phyloP scores from a whole-genome alignment of 2,888 invertebrate genomes.

The Lasioglossum morio region DNA sequence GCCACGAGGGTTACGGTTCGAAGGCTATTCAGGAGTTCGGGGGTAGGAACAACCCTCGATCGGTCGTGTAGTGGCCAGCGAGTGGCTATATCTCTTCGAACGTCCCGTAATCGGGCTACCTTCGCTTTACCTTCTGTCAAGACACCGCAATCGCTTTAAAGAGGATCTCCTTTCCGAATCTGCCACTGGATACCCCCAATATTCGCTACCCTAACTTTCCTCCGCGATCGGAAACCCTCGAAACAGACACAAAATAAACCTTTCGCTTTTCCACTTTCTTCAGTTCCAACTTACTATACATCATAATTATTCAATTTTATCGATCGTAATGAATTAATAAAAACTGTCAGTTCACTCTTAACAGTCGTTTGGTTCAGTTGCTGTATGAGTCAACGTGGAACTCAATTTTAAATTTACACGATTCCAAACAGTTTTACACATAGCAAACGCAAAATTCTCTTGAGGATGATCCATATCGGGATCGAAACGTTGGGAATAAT shows the following conservation, averaged over 20 bases:
- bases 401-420: too few species aligned
- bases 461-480: too few species aligned
- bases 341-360: too few species aligned
- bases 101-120: slow-evolving; percentile 65
- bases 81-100: slow-evolving; percentile 75
- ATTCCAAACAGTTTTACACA: too few species aligned
- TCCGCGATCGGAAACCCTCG: background rate
- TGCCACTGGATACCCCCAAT: background rate
- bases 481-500: too few species aligned
- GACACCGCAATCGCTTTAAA: slow-evolving; percentile 64
- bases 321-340: too few species aligned
- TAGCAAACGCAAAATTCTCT: too few species aligned
- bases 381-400: too few species aligned
- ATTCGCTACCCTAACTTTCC: background rate
- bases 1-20: slow-evolving; percentile 80
- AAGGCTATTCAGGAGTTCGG: slow-evolving; percentile 83
- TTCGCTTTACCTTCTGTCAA: slow-evolving; percentile 56
- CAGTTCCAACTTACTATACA: too few species aligned
- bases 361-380: too few species aligned
- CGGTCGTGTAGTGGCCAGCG: slow-evolving; percentile 76
- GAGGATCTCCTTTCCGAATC: slow-evolving; percentile 30
- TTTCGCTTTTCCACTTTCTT: background rate
- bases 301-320: too few species aligned
- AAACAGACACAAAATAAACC: background rate
- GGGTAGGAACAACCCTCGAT: slow-evolving; percentile 78